A percentile compares a stretch with the other conserved stretches of the same genome.
Conservation (phyloP, 2,888 invertebrate genomes). For the Frankliniella intonsa region DNA sequence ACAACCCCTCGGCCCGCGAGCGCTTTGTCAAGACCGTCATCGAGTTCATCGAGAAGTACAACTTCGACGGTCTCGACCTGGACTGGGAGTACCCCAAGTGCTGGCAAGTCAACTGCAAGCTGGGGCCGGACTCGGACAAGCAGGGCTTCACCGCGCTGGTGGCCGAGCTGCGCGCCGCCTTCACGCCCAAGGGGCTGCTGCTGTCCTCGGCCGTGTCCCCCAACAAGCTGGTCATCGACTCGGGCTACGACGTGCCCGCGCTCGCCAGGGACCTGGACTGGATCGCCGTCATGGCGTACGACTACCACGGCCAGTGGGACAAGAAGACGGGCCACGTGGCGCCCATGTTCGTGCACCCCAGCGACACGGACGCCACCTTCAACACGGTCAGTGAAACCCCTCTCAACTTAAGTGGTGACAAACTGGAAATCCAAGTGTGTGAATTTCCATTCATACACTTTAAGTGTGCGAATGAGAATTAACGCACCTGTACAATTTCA, state of each 20-base stretch:
- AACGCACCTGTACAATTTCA: background rate
- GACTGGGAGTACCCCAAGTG: constrained; percentile 95
- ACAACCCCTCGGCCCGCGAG: constrained; percentile 63
- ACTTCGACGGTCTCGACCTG: constrained; percentile 85
- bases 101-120: constrained; percentile 83
- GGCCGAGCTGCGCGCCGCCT: constrained; percentile 65
- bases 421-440: too few species aligned
- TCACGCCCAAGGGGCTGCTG: constrained; percentile 65
- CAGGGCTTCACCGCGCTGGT: constrained; percentile 70
- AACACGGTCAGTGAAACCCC: constrained; percentile 60
- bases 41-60: constrained; percentile 71
- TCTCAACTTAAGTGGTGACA: too few species aligned
- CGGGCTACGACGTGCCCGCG: constrained; percentile 71
- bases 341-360: constrained; percentile 74
- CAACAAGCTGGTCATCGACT: constrained; percentile 75
- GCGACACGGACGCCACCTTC: constrained; percentile 68
- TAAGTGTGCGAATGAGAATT: constrained; percentile 13
- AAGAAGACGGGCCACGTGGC: constrained; percentile 85
- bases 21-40: constrained; percentile 70
- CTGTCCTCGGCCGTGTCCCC: constrained; percentile 83
- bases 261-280: constrained; percentile 76
- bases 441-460: too few species aligned
- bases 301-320: constrained; percentile 90
- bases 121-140: constrained; percentile 77
- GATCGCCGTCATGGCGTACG: constrained; percentile 89